Evolutionary conservation across 2,797 vertebrate genomes (phyloP).

Genomic region (Nyctalus aviator): DNA sequence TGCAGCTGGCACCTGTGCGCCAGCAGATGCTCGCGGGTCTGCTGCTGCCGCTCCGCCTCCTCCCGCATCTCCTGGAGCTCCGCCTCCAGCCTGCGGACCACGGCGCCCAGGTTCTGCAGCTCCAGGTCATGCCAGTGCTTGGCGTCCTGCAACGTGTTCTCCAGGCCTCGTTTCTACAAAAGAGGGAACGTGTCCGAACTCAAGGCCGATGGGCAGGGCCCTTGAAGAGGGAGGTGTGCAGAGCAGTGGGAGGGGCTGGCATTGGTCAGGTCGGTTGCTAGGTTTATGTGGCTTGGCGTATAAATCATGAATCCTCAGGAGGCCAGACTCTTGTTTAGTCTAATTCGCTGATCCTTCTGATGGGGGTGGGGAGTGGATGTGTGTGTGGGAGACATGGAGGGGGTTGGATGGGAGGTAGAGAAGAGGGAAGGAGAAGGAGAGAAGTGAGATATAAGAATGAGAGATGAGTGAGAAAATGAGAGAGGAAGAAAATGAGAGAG

Average conservation of each 20-base stretch:
- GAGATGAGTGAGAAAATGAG: not conserved
- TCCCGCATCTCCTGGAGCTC: constrained; percentile 92
- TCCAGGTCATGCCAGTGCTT: constrained; percentile 96
- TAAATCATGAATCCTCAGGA: not conserved
- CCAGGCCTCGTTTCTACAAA: constrained; percentile 94
- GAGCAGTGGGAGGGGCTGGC: not conserved
- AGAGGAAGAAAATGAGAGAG: not conserved
- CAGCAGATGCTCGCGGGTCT: constrained; percentile 91
- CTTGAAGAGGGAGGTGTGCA: not conserved
- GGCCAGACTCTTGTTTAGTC: not conserved
- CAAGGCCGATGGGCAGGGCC: rapidly evolving
- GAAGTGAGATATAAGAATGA: not conserved
- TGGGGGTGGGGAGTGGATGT: not conserved
- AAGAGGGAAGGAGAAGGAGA: not conserved
- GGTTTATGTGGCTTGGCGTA: not conserved
- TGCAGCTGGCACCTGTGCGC: constrained; percentile 93
- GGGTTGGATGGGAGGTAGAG: not conserved
- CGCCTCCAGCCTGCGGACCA: constrained; percentile 93
- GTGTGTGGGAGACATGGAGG: not conserved
- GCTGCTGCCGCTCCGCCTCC: constrained; percentile 93
- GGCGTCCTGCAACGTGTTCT: constrained; percentile 93
- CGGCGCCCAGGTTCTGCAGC: constrained; percentile 94
- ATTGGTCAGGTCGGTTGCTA: too few relatives aligned
- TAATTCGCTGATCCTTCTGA: not conserved
- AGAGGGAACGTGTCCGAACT: constrained; percentile 34